These are phyloP conservation scores for Chiloscyllium punctatum DNA, from an alignment of 2,797 vertebrate genomes.

Conservation along the genomic window DNA sequence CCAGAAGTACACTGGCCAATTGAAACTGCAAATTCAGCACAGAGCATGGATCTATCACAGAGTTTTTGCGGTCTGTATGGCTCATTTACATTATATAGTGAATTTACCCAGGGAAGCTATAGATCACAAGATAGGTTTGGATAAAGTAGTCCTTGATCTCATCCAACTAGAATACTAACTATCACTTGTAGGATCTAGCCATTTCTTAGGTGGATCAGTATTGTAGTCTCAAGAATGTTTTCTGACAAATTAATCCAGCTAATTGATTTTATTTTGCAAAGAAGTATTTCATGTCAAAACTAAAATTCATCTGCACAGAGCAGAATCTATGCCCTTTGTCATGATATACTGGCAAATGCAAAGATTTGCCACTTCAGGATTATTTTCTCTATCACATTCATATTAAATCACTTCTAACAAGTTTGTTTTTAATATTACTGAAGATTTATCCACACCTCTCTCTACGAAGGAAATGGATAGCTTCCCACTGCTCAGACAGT, in stretches of 20 bases:
- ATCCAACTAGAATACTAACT: neutral
- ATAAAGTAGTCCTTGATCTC: neutral
- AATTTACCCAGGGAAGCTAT: neutral
- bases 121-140: neutral
- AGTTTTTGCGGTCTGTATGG: neutral
- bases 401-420: neutral
- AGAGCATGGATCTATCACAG: conserved; percentile 11
- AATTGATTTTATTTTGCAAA: neutral
- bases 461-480: neutral
- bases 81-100: neutral
- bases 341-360: neutral
- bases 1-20: neutral
- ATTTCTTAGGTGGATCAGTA: neutral
- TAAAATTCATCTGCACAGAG: neutral
- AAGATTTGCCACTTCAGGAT: neutral
- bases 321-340: neutral
- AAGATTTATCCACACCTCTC: neutral
- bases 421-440: neutral
- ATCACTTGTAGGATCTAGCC: neutral
- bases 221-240: neutral
- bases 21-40: conserved; percentile 16
- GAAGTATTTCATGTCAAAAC: neutral
- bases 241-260: neutral
- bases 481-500: neutral
- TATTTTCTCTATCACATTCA: neutral